Evolutionary conservation across 2,113 vertebrate genomes (phyloP).

Genomic region (Tachysurus fulvidraco): DNA sequence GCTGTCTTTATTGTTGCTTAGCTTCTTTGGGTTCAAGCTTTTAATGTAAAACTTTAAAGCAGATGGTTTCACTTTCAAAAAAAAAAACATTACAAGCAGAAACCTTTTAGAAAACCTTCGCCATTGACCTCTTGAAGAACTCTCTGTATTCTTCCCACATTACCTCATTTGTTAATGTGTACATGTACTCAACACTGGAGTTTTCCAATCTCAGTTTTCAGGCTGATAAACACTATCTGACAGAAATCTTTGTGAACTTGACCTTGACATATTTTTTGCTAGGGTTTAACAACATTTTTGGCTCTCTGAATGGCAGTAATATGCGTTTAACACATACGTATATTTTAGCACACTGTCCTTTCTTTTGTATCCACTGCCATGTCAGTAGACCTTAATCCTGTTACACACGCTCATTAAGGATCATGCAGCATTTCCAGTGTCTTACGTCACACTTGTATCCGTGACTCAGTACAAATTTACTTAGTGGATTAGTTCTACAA

Average conservation of each 20-base stretch:
- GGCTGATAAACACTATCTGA: not conserved
- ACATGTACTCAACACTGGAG: not conserved
- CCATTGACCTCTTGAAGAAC: not conserved
- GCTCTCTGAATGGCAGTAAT: not conserved
- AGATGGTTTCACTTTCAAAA: not conserved
- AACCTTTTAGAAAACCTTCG: not conserved
- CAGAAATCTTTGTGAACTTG: not conserved
- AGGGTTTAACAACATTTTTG: not conserved
- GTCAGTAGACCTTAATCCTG: slow-evolving; percentile 31
- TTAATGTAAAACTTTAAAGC: not conserved
- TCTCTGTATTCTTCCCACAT: not conserved
- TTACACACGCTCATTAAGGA: slow-evolving; percentile 14
- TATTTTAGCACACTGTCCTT: not conserved
- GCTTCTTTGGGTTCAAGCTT: not conserved
- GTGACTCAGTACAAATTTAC: not conserved
- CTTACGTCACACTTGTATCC: not conserved
- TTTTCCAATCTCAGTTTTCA: not conserved
- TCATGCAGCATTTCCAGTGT: slow-evolving; percentile 9
- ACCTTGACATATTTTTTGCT: not conserved
- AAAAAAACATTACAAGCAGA: not conserved
- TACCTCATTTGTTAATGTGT: not conserved
- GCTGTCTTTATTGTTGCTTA: not conserved
- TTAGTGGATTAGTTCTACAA: not conserved
- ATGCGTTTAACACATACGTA: not conserved
- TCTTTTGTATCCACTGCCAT: slow-evolving; percentile 4